Conservation (phyloP, 2,888 invertebrate genomes). For the Tenthredo notha region DNA sequence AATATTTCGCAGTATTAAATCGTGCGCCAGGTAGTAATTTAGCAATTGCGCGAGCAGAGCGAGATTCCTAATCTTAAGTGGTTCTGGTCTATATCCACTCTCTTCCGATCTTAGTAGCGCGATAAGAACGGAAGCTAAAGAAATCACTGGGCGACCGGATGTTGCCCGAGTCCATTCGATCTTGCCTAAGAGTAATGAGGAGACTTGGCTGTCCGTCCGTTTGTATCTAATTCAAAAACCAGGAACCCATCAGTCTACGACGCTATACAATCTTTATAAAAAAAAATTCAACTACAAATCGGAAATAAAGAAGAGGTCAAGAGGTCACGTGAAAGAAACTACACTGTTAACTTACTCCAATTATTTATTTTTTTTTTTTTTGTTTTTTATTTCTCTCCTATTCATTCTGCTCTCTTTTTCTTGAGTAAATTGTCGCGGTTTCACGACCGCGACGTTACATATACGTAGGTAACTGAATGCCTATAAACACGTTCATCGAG, state of each 20-base stretch:
- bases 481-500: neutral
- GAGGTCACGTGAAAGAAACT: neutral
- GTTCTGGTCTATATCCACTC: slow-evolving; percentile 72
- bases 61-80: slow-evolving; percentile 63
- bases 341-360: neutral
- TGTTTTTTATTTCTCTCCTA: neutral
- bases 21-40: slow-evolving; percentile 9
- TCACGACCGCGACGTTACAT: neutral
- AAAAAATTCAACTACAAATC: slow-evolving; percentile 48
- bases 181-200: slow-evolving; percentile 69
- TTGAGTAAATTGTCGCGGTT: neutral
- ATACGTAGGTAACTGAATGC: neutral
- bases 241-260: neutral
- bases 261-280: neutral
- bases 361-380: neutral
- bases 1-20: neutral
- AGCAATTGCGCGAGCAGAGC: slow-evolving; percentile 40
- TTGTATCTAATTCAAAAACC: neutral
- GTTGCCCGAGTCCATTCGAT: slow-evolving; percentile 66
- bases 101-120: slow-evolving; percentile 65
- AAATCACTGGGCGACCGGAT: slow-evolving; percentile 72
- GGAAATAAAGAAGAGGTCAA: slow-evolving; percentile 22
- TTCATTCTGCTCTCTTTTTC: neutral
- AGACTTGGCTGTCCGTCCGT: slow-evolving; percentile 61
- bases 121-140: slow-evolving; percentile 74